Evolutionary conservation across 1,140 invertebrate genomes (phyloP).

Genomic region (Euura lappo): DNA sequence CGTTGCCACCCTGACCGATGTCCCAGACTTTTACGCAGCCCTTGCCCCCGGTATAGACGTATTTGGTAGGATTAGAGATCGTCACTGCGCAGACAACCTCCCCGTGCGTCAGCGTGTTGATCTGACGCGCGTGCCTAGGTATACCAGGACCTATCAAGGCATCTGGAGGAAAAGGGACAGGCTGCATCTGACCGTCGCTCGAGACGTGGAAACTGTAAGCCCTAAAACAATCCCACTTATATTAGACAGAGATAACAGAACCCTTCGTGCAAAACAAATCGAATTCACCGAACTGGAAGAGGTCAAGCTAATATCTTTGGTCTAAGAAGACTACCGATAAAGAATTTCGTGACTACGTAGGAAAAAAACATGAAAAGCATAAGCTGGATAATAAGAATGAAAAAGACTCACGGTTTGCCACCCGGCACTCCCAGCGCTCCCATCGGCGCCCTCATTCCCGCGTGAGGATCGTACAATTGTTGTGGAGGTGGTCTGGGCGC

Average conservation of each 20-base stretch:
- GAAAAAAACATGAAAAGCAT: slow-evolving; percentile 13
- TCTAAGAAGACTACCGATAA: background rate
- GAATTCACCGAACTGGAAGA: background rate
- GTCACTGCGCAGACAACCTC: slow-evolving; percentile 90
- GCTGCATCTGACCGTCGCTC: slow-evolving; percentile 74
- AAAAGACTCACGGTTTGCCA: slow-evolving; percentile 86
- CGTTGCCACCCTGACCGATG: slow-evolving; percentile 72
- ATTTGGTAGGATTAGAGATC: slow-evolving; percentile 81
- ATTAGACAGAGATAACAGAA: slow-evolving; percentile 14
- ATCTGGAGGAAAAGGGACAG: slow-evolving; percentile 85
- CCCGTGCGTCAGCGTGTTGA: slow-evolving; percentile 80
- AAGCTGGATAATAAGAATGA: slow-evolving; percentile 11
- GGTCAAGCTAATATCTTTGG: background rate
- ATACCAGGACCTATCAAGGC: slow-evolving; percentile 92
- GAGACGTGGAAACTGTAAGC: slow-evolving; percentile 80
- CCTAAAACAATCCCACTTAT: slow-evolving; percentile 50
- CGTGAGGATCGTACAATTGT: slow-evolving; percentile 70
- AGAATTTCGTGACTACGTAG: background rate
- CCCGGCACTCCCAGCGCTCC: slow-evolving; percentile 74
- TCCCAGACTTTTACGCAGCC: slow-evolving; percentile 90
- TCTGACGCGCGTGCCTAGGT: slow-evolving; percentile 77
- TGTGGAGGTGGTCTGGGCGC: slow-evolving; percentile 52
- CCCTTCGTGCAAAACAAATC: slow-evolving; percentile 10
- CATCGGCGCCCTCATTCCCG: slow-evolving; percentile 66
- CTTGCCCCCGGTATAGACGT: slow-evolving; percentile 89